Base-by-base conservation (phyloP, 2,113 vertebrate genomes). In the Plotosus lineatus region DNA sequence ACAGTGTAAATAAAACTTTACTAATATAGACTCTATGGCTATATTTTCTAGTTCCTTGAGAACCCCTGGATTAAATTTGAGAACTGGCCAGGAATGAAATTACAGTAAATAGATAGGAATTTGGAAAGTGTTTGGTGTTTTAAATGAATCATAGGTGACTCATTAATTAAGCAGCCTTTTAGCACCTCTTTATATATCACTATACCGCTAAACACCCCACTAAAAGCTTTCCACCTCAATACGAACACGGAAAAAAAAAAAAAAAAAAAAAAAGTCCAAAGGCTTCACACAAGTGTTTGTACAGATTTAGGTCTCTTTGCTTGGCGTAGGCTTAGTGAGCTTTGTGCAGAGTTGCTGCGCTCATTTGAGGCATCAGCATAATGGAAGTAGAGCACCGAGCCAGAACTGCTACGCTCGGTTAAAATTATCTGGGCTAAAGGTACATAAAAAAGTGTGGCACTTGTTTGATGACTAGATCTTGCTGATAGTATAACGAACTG, bases 401-500 rank as follows among this genome's bases (percentile, higher is more conserved):
- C 73, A 83, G 77, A 85, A 85, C 77, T 85, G 80, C 84, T 77
- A 76, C 14, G 77, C 73, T 82, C 51, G 28, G 77, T 53, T 78
- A 77, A 75, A 85, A 77, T 80, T 82, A 85, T 85, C 78, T 79
- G 77, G 84, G 80, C 80, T 81, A 82, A 85, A 85, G 58, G 83
- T 79, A 63, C 63, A 55, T 40, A n/a, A 56, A 50, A 55, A 75
- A 75, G 7, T 31, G 36, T 76, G 81, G 38, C 81, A 80, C 73
- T 80, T 77, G 81, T 80, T 74, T 69, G 65, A 85, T 75, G 23
- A 73, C 68, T 72, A 80, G 65, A 82, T 77, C 73, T 63, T 76
- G 63, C 77, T 80, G 77, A 85, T 72, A 85, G 44, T 46, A 33
- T 19, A 51, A 73, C 17, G 51, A 63, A 82, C 6, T 36, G 60